Evolutionary conservation across 2,113 vertebrate genomes (phyloP), one percentile per base, ranked within the genome.

Genomic region (Sclerurus mexicanus): DNA sequence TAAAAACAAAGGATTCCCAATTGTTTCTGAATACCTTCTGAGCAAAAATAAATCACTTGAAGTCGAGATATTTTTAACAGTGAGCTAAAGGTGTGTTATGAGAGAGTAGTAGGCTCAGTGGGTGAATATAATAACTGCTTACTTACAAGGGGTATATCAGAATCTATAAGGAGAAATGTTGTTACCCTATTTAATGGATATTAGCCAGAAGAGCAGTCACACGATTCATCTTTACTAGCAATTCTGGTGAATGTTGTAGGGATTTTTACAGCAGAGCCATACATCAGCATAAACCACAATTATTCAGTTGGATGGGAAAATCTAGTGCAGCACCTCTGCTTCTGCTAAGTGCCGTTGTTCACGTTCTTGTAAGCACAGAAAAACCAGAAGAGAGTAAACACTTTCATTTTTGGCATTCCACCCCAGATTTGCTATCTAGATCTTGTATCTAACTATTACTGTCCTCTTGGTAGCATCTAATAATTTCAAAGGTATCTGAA

Each of bases 11-110:
- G 86, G 50, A 85, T 80, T 93, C 83, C 72, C 63, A 58, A 5
- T 56, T 78, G 60, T 86, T 96, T 92, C 80, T 85, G 72, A 87
- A 79, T 59, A 83, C 16, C 19, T 90, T 64, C 73, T 86, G 85
- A 74, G 56, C 14, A 94, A 93, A 96, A 96, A 93, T 92, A 95
- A 92, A 96, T 86, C 79, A 55, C 39, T 30, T 92, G 63, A 77
- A 86, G 37, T 94, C 83, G 83, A 93, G 80, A 53, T 87, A 75
- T 87, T 94, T 95, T 60, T 90, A 82, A 96, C 64, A 86, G 77
- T 69, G n/a, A 95, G 46, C 60, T 89, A 88, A 87, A 96, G 68
- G 83, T 89, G 46, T 66, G 40, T 90, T 94, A 73, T 31, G 30
- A 56, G 40, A 47, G n/a, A 85, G 93, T 85, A 92, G 92, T 83